phyloP scores from a whole-genome alignment of 2,797 vertebrate genomes.

The Dendrocincla tyrannina region DNA sequence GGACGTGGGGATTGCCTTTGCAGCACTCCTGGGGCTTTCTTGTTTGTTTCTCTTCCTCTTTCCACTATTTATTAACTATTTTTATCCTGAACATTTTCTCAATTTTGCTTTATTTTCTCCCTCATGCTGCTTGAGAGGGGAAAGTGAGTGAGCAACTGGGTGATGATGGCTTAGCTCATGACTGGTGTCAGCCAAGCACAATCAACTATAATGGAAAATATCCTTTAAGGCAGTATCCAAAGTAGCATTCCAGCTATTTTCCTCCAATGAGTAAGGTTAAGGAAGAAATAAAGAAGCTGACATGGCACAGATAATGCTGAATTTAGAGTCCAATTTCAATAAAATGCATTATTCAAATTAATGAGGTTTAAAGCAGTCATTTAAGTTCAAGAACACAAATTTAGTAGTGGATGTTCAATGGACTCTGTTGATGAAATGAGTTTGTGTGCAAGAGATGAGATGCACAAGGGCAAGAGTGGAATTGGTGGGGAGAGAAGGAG shows the following conservation, averaged over 20 bases:
- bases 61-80: neutral
- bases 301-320: neutral
- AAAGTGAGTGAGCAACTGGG: rapidly evolving
- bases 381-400: conserved; percentile 47
- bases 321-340: conserved; percentile 31
- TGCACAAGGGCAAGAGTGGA: neutral
- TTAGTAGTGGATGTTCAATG: conserved; percentile 4
- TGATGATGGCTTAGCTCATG: neutral
- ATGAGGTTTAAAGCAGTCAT: conserved; percentile 26
- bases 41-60: neutral
- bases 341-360: conserved; percentile 47
- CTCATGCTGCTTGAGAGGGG: neutral
- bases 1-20: neutral
- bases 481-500: neutral
- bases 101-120: neutral
- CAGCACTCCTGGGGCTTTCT: neutral
- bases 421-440: neutral
- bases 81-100: neutral
- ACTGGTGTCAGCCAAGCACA: neutral
- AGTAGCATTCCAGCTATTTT: neutral
- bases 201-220: neutral
- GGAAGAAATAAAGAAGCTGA: neutral
- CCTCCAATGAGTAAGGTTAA: neutral
- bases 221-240: neutral
- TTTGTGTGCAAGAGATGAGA: neutral